Conservation (phyloP, 2,113 vertebrate species). For the Psephotus haematonotus region DNA sequence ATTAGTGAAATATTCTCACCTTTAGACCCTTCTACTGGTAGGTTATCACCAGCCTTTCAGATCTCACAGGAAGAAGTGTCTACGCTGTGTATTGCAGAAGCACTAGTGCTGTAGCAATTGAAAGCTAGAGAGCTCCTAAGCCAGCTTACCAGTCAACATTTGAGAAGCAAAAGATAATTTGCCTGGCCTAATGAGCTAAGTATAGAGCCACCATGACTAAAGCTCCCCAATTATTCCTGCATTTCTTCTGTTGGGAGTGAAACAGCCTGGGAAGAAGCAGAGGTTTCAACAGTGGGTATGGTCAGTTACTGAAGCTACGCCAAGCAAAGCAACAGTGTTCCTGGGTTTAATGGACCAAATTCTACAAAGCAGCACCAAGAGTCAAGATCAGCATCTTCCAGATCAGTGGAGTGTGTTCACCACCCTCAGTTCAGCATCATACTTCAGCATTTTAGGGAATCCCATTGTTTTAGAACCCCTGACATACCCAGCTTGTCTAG, state of each 20-base stretch:
- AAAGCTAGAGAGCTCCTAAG: background rate
- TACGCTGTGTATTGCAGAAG: background rate
- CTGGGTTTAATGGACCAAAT: background rate
- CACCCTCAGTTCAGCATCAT: background rate
- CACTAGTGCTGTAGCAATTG: background rate
- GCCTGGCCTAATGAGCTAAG: slow-evolving; percentile 15
- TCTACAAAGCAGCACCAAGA: background rate
- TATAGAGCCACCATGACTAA: background rate
- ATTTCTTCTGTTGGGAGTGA: background rate
- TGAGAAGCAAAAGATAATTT: background rate
- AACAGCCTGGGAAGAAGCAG: background rate
- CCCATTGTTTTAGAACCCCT: background rate
- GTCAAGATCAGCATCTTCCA: background rate
- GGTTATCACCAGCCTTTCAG: background rate
- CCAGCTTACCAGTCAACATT: background rate
- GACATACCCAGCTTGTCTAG: background rate
- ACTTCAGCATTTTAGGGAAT: background rate
- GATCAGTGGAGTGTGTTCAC: background rate
- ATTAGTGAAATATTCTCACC: background rate
- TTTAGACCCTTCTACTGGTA: background rate
- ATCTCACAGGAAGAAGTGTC: background rate
- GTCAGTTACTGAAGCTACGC: background rate
- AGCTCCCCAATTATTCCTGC: background rate
- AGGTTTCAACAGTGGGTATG: background rate
- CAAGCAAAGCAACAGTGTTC: background rate